phyloP scores from a whole-genome alignment of 2,888 invertebrate genomes.

The Piscicola geometra region DNA sequence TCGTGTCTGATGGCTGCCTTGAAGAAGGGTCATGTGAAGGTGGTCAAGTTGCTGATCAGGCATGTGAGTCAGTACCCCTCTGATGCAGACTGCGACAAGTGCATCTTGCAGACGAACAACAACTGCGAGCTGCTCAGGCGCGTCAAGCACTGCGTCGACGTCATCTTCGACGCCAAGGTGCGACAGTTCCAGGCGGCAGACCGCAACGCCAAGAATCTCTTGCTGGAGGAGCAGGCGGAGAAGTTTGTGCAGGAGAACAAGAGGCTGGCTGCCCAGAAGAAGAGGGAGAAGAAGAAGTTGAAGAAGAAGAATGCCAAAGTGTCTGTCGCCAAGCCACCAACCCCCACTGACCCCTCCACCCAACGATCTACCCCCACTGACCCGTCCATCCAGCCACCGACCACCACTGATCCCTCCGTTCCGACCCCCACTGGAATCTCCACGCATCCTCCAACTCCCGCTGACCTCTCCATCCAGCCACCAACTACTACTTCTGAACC shows the following conservation, averaged over 20 bases:
- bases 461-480: background rate
- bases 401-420: no score
- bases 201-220: conserved; percentile 85
- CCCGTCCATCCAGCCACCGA: no score
- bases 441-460: no score
- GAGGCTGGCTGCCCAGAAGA: conserved; percentile 80
- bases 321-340: no score
- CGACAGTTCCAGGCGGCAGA: conserved; percentile 96
- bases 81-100: conserved; percentile 88
- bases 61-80: conserved; percentile 97
- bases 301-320: conserved; percentile 51
- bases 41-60: conserved; percentile 97
- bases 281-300: conserved; percentile 75
- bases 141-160: conserved; percentile 89
- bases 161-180: conserved; percentile 91
- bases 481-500: background rate
- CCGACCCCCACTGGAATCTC: no score
- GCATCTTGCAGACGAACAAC: conserved; percentile 71
- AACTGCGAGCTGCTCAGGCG: conserved; percentile 88
- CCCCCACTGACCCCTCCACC: no score
- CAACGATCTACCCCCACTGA: no score
- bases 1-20: conserved; percentile 98
- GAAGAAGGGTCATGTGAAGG: conserved; percentile 68
- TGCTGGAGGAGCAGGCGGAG: conserved; percentile 92
- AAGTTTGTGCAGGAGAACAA: conserved; percentile 83